Base-by-base conservation (phyloP, 2,113 vertebrate species). In the Rynchops niger region DNA sequence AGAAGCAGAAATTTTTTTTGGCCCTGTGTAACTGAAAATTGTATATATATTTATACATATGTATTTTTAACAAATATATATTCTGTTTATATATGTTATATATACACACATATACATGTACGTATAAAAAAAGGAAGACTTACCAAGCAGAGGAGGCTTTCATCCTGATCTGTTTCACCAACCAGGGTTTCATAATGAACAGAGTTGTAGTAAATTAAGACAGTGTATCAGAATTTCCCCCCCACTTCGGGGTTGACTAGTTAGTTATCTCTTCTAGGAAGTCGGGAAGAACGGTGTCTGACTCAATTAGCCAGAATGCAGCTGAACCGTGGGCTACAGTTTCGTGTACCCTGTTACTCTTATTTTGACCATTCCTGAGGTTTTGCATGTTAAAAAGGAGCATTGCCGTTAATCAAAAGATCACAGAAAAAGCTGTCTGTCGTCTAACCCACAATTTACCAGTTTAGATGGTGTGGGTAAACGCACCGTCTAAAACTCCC, bases 1-100 rank as follows among this genome's bases (percentile, higher is more conserved):
- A 83, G 56, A 22, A 69, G 11, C 15, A 55, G 47, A 21, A 21
- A 6, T 52, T 88, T 55, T 21, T 76, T 36, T n/a, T 82, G 66
- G n/a, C 40, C 18, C n/a, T 0, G 0, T 23, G 12, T n/a, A 47
- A 59, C 36, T 78, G 55, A 19, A 84, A 83, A 40, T 7, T 4
- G 1, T 12, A 7, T 26, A 2, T 11, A 7, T 7, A 36, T 8
- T 21, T 8, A 30, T 14, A 42, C 5, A 21, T 14, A 30, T 13
- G 17, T 42, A 45, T 47, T 27, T 52, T 52, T 27, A 52, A 52
- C 14, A 52, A 52, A 27, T 15, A 52, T 14, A 55, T 29, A 55
- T 55, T 47, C 47, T 47, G 17, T 34, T 34, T 58, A 58, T 34
- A 34, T 58, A 20, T n/a, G 21, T 21, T 21, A 11, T 34, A 34